A percentile compares a stretch with the other conserved stretches of the same genome.
phyloP scores from a whole-genome alignment of 2,888 invertebrate genomes.

The Caenorhabditis sp. region DNA sequence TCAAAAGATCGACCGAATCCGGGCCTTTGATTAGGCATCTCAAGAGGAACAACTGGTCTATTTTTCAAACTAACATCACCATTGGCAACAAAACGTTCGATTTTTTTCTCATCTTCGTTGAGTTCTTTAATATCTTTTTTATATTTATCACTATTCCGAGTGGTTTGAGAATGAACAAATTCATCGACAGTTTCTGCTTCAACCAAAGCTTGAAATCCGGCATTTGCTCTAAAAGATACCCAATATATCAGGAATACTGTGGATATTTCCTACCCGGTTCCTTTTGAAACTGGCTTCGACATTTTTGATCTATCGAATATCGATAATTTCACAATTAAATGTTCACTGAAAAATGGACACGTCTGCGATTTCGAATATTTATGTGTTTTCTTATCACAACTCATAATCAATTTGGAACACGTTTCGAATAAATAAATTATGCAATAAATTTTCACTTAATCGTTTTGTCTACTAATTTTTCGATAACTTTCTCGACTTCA shows the following conservation, averaged over 20 bases:
- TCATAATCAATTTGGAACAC: not conserved
- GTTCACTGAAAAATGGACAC: not conserved
- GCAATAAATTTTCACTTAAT: not conserved
- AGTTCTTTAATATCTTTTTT: conserved; percentile 26
- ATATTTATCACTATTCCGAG: conserved; percentile 15
- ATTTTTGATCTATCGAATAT: too few species aligned
- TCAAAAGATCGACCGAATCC: too few species aligned
- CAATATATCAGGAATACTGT: too few species aligned
- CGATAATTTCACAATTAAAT: not conserved
- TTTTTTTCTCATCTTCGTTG: conserved; percentile 21
- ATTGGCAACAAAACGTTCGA: conserved; percentile 24
- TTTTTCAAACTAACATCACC: conserved; percentile 17
- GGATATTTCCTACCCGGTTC: too few species aligned
- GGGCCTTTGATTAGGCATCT: too few species aligned
- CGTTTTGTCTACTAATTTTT: conserved; percentile 12
- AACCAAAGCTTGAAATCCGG: conserved; percentile 23
- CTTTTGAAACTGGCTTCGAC: too few species aligned
- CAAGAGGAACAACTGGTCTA: too few species aligned
- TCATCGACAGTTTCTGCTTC: conserved; percentile 40
- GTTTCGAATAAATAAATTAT: not conserved
- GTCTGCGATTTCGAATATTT: not conserved
- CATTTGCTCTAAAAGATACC: not conserved
- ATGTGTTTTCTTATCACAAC: not conserved
- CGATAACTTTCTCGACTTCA: conserved; percentile 32
- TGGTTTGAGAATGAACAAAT: conserved; percentile 37